Evolutionary conservation across 2,113 vertebrate genomes (phyloP).

Genomic region (Eurystomus gularis): DNA sequence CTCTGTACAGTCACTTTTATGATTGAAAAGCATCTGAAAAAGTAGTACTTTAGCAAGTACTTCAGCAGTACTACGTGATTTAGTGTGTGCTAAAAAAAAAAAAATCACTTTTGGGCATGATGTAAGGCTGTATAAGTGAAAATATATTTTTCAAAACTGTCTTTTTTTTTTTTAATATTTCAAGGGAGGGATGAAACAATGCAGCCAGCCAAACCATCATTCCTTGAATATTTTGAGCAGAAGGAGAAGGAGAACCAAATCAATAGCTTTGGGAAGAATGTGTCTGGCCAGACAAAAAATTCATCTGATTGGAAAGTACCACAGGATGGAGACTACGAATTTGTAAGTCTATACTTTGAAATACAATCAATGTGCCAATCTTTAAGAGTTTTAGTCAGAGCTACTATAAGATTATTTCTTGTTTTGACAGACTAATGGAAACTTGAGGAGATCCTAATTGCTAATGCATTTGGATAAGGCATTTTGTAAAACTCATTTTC

Average conservation of each 20-base stretch:
- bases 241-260: constrained; percentile 89
- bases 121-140: neutral
- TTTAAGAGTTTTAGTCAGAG: constrained; percentile 17
- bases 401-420: constrained; percentile 30
- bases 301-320: constrained; percentile 85
- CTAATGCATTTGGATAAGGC: neutral
- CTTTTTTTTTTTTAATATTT: constrained; percentile 4
- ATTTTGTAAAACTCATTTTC: constrained; percentile 15
- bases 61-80: neutral
- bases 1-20: neutral
- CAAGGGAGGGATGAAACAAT: constrained; percentile 87
- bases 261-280: constrained; percentile 79
- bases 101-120: neutral
- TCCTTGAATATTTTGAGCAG: constrained; percentile 97
- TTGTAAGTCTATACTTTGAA: constrained; percentile 82
- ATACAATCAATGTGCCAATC: constrained; percentile 29
- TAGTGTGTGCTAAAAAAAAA: constrained; percentile 8
- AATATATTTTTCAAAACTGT: neutral
- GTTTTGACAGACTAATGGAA: constrained; percentile 49
- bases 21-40: neutral
- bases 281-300: constrained; percentile 70
- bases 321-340: constrained; percentile 87
- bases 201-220: constrained; percentile 89
- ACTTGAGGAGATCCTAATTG: constrained; percentile 26
- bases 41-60: neutral